phyloP scores from a whole-genome alignment of 2,113 vertebrate genomes.

The Pontoporia blainvillei region DNA sequence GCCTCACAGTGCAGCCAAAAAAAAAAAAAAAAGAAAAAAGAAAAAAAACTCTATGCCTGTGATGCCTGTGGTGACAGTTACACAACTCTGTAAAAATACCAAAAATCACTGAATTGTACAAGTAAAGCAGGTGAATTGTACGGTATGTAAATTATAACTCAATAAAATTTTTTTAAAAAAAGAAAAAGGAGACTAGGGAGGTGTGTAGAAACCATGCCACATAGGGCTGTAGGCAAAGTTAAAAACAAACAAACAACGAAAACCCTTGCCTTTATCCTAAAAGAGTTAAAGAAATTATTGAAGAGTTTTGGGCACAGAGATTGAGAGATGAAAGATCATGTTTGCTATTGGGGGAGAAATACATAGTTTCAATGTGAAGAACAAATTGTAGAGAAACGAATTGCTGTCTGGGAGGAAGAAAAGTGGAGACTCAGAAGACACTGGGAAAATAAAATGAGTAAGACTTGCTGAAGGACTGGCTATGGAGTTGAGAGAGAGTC shows the following conservation, averaged over 20 bases:
- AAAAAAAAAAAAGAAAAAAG: not conserved
- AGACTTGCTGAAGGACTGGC: not conserved
- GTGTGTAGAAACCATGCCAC: not conserved
- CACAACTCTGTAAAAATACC: too few relatives aligned
- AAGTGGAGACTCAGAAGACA: not conserved
- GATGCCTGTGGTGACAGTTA: too few relatives aligned
- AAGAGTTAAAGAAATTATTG: not conserved
- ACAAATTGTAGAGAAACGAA: not conserved
- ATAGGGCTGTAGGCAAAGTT: not conserved
- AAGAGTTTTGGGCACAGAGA: not conserved
- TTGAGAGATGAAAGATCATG: not conserved
- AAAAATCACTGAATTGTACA: too few relatives aligned
- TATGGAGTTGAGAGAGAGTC: not conserved
- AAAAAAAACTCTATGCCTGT: too few relatives aligned
- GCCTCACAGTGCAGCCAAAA: not conserved
- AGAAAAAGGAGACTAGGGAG: not conserved
- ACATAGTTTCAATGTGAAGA: not conserved
- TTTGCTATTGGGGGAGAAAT: not conserved
- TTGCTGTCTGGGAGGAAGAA: not conserved
- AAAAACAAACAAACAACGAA: not conserved
- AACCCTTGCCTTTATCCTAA: not conserved
- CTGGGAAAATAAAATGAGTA: not conserved
- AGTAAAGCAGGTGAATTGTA: too few relatives aligned
- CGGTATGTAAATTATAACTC: too few relatives aligned
- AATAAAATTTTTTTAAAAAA: not conserved